phyloP scores from a whole-genome alignment of 2,888 invertebrate species.

The Cremastinae sp. region DNA sequence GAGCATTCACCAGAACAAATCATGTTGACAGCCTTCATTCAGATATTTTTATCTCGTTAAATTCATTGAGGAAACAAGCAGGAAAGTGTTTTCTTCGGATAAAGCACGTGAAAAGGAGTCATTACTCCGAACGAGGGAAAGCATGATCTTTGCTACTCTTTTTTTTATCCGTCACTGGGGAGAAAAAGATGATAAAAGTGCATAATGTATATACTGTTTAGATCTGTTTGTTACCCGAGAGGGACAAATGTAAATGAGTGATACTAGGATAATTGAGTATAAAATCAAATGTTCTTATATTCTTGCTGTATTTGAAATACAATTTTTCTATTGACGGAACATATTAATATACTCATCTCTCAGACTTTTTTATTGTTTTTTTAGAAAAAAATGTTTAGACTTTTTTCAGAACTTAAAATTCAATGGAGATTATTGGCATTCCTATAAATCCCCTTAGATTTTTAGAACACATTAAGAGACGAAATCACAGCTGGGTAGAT shows the following conservation, averaged over 20 bases:
- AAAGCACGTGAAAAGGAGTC: background rate
- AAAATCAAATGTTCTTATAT: conserved; percentile 4
- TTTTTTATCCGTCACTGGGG: background rate
- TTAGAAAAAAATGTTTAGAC: too few relatives aligned
- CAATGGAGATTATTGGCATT: too few relatives aligned
- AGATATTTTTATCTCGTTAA: conserved; percentile 3
- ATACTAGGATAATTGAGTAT: conserved; percentile 43
- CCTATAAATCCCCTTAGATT: too few relatives aligned
- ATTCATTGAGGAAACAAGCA: background rate
- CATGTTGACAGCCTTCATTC: background rate
- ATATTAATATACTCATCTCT: too few relatives aligned
- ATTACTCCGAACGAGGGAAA: background rate
- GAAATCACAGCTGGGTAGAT: too few relatives aligned
- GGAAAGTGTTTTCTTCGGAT: background rate
- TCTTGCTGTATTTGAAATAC: conserved; percentile 36
- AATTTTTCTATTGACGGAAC: too few relatives aligned
- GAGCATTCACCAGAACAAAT: conserved; percentile 16
- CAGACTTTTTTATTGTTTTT: too few relatives aligned
- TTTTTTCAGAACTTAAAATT: too few relatives aligned
- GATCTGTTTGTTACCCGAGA: conserved; percentile 20
- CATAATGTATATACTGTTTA: conserved; percentile 10
- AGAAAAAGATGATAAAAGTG: conserved; percentile 13
- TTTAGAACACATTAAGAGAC: too few relatives aligned
- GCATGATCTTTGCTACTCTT: background rate
- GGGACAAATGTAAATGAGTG: conserved; percentile 33